Evolutionary conservation across 2,888 invertebrate species (phyloP), one percentile per base, ranked within the genome.

Genomic region (Onchidella celtica): DNA sequence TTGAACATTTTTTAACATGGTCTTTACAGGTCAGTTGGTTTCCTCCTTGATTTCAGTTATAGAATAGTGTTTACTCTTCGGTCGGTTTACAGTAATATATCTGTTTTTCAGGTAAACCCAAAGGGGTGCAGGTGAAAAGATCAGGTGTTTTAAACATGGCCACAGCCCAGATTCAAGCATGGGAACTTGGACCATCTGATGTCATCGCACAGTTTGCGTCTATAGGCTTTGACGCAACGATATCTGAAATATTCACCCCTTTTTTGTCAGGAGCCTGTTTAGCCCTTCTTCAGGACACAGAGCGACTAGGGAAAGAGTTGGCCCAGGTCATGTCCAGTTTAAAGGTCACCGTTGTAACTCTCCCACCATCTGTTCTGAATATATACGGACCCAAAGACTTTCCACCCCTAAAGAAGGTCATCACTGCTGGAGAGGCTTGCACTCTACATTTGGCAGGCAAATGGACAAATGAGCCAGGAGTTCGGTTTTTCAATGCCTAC

Each of bases 191-290:
- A 0, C 94, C 95, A 0, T 97, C 97, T 90, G 94, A 94, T 11
- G 95, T 95, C 3, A 96, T 97, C 88, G 96, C 97, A 0, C 97
- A 97, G 94, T 98, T 98, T 93, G 98, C 98, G 0, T 97, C 97
- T 0, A 93, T 97, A 27, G 97, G 97, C 0, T 98, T 98, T 91
- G 97, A 98, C 3, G 98, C 98, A 92, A 97, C 97, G 0, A 96
- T 97, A 11, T 95, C 96, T 1, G 98, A 98, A 94, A 95, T 98
- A 79, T 97, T 97, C 96, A 96, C 96, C 0, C 96, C 97, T 0
- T 92, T 98, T 66, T 94, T 97, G 24, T 96, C 96, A 85, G 96
- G 96, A 14, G 93, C 96, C 0, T 92, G 97, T 76, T 92, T 97
- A 27, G 95, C 97, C 3, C 95, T 97, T 11, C 95, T 97, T 0